Conservation (phyloP, 2,797 vertebrate genomes). For the Botia kubotai region DNA sequence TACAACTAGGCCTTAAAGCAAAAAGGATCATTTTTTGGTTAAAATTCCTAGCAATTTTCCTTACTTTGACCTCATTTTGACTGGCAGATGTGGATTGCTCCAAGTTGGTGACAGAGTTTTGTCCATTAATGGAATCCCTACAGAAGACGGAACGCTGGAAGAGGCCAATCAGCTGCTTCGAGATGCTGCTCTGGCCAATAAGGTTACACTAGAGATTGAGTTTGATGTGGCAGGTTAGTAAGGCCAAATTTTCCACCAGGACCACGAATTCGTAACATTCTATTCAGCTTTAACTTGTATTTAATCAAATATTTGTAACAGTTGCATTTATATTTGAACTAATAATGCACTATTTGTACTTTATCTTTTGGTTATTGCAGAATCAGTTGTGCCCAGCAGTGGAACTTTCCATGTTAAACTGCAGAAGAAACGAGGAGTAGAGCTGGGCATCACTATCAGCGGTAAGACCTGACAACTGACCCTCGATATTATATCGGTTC, state of each 20-base stretch:
- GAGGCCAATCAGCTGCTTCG: conserved; percentile 95
- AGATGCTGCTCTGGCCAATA: conserved; percentile 90
- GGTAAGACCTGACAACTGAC: conserved; percentile 76
- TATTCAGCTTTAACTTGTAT: no score
- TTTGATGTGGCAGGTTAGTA: conserved; percentile 93
- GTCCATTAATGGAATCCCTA: conserved; percentile 92
- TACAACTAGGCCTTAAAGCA: no score
- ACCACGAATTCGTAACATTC: no score
- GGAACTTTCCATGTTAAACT: conserved; percentile 98
- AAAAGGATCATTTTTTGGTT: no score
- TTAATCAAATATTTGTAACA: no score
- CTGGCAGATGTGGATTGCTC: conserved; percentile 90
- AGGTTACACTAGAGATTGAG: conserved; percentile 90
- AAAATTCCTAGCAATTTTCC: neutral
- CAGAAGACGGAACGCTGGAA: conserved; percentile 93
- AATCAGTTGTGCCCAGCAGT: conserved; percentile 96
- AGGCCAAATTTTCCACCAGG: neutral
- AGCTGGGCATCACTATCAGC: conserved; percentile 96
- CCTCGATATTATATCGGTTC: no score
- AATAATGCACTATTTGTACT: no score
- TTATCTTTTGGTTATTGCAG: conserved; percentile 69
- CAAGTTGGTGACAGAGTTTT: conserved; percentile 95
- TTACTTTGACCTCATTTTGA: neutral
- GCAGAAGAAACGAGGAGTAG: conserved; percentile 94
- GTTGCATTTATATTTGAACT: no score